Percentiles rank a stretch among this genome's conserved stretches.
These are phyloP conservation scores for Ahaetulla prasina DNA, from an alignment of 2,113 vertebrate species.

Conservation along the genomic window DNA sequence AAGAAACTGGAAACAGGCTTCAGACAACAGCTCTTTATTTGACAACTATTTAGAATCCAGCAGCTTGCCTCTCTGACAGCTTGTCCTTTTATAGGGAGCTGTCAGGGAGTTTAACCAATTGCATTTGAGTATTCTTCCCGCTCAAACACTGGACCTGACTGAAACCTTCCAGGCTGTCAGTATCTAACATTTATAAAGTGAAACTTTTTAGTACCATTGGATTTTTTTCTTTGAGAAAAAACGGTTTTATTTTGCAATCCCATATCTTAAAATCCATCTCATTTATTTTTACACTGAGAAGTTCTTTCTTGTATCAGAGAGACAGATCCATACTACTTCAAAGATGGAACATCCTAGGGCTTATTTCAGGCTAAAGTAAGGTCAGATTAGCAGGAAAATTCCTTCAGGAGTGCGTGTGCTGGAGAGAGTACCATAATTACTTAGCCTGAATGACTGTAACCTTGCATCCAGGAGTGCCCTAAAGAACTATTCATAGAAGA, in stretches of 20 bases:
- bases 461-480: neutral
- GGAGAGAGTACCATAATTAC: neutral
- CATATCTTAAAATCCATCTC: conserved; percentile 27
- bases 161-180: too few species aligned
- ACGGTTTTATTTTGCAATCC: conserved; percentile 32
- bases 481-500: neutral
- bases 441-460: neutral
- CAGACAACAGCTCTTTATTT: too few species aligned
- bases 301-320: conserved; percentile 13
- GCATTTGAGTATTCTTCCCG: too few species aligned
- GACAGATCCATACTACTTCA: conserved; percentile 5
- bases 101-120: too few species aligned
- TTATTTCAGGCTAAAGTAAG: conserved; percentile 31
- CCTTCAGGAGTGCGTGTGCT: neutral
- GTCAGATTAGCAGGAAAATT: neutral
- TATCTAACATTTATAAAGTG: too few species aligned
- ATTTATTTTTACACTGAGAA: conserved; percentile 1
- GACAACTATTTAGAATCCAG: too few species aligned
- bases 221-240: conserved; percentile 16
- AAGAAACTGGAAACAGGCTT: too few species aligned
- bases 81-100: too few species aligned
- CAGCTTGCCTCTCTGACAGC: too few species aligned
- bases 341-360: conserved; percentile 2
- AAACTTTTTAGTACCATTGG: neutral
- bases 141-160: too few species aligned